Percentiles rank a stretch among this genome's conserved stretches.
Evolutionary conservation across 2,888 invertebrate genomes (phyloP).

Genomic region (Ditylenchus weischeri): DNA sequence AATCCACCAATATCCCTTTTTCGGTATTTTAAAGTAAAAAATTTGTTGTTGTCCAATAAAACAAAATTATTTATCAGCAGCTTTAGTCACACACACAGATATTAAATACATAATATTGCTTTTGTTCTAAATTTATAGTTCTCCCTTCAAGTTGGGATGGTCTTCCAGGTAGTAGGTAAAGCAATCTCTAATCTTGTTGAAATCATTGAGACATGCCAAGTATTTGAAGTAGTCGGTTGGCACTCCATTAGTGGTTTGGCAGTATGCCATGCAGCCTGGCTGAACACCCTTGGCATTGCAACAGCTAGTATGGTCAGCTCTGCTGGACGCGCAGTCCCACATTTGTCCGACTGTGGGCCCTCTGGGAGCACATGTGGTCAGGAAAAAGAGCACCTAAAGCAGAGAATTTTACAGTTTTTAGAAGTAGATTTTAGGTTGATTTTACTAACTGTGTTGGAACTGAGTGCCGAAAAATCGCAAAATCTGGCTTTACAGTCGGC

Average conservation of each 20-base stretch:
- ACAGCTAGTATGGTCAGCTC: constrained; percentile 51
- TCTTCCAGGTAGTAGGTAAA: constrained; percentile 51
- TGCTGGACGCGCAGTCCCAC: constrained; percentile 56
- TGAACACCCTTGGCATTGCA: constrained; percentile 32
- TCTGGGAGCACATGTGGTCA: constrained; percentile 50
- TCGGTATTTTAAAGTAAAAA: not conserved
- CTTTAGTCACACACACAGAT: not conserved
- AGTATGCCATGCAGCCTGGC: constrained; percentile 54
- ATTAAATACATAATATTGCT: too few relatives aligned
- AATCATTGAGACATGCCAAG: constrained; percentile 50
- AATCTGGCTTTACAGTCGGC: constrained; percentile 51
- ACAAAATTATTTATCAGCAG: not conserved
- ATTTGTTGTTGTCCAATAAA: not conserved
- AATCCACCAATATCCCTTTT: constrained; percentile 11
- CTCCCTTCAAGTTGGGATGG: constrained; percentile 54
- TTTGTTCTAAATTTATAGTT: constrained; percentile 28
- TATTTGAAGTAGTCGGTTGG: constrained; percentile 55
- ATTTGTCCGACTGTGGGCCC: constrained; percentile 58
- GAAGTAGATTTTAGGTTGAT: not conserved
- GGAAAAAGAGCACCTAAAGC: constrained; percentile 48
- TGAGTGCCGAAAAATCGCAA: constrained; percentile 56
- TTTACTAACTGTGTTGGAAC: constrained; percentile 34
- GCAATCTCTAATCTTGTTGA: constrained; percentile 55
- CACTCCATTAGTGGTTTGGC: constrained; percentile 57
- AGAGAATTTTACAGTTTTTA: not conserved